phyloP scores from a whole-genome alignment of 2,888 invertebrate species.

The Drosophila quinaria region DNA sequence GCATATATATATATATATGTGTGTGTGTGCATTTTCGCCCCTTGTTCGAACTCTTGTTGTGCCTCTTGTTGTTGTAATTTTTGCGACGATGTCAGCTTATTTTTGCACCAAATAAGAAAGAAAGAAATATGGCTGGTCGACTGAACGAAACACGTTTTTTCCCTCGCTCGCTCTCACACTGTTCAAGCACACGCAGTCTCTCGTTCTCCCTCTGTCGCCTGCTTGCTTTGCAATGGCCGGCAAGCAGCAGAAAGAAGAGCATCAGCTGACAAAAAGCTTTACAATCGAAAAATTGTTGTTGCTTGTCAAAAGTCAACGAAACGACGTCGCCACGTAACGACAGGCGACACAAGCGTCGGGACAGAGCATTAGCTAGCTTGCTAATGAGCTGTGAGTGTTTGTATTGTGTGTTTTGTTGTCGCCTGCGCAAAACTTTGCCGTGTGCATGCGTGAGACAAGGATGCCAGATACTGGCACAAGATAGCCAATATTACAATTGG shows the following conservation, averaged over 20 bases:
- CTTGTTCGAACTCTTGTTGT: slow-evolving; percentile 17
- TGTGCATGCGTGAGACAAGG: slow-evolving; percentile 9
- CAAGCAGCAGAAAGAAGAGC: slow-evolving; percentile 2
- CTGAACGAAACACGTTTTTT: slow-evolving; percentile 54
- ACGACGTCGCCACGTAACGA: not conserved
- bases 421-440: slow-evolving; percentile 25
- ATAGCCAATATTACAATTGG: slow-evolving; percentile 59
- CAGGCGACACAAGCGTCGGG: slow-evolving; percentile 60
- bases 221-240: slow-evolving; percentile 3
- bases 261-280: slow-evolving; percentile 9
- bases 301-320: slow-evolving; percentile 61
- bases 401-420: slow-evolving; percentile 27
- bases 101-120: slow-evolving; percentile 32
- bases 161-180: slow-evolving; percentile 6
- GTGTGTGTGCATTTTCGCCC: slow-evolving; percentile 56
- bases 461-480: not conserved
- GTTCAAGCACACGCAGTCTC: not conserved
- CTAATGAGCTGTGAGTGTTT: slow-evolving; percentile 35
- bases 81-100: slow-evolving; percentile 45
- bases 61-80: slow-evolving; percentile 28
- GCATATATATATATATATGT: not conserved
- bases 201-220: slow-evolving; percentile 5
- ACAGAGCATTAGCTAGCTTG: slow-evolving; percentile 13
- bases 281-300: slow-evolving; percentile 19
- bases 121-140: slow-evolving; percentile 67